Base-by-base conservation (phyloP, 2,797 vertebrate species). In the Molossus alvarezi region DNA sequence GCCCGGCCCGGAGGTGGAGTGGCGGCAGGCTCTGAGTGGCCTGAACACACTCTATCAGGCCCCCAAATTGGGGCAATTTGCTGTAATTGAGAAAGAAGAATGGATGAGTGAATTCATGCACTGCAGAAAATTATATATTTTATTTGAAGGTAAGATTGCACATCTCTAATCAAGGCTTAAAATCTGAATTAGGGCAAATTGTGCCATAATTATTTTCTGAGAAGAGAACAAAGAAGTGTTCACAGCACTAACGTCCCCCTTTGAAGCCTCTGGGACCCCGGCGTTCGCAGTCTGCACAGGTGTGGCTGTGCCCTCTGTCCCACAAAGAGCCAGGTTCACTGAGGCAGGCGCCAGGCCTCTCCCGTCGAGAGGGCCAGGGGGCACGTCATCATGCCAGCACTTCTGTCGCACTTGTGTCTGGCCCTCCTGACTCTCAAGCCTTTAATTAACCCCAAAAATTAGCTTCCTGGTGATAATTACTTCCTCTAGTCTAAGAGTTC, bases 31-130 rank as follows among this genome's bases (percentile, higher is more conserved):
- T 92, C 90, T 97, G 98, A 98, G 98, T 98, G 95, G 96, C 96
- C 77, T 97, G 96, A 98, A 97, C 97, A 92, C 85, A 81, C n/a
- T 71, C 96, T 82, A 72, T 92, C 90, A 97, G 97, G 96, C 97
- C 96, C 96, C 96, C 91, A 98, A 98, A 98, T 98, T 97, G 98
- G 97, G 97, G 97, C 98, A 98, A 98, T 98, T 98, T 98, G 95
- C 97, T 97, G 97, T 96, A 98, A 98, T 98, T 98, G 98, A 97
- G 85, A 88, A 97, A 97, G 96, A 97, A 97, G 96, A 98, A 97
- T 90, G 88, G 94, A 95, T 87, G 97, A 97, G 88, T 97, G 95
- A 94, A 97, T 88, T 91, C 92, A 67, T 1, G 4, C 89, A 58
- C 96, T 95, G 93, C 65, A 96, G 84, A 97, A 97, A 98, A 98